Base-by-base conservation (phyloP, 1,140 invertebrate species). In the Pseudomyrmex cubaensis region DNA sequence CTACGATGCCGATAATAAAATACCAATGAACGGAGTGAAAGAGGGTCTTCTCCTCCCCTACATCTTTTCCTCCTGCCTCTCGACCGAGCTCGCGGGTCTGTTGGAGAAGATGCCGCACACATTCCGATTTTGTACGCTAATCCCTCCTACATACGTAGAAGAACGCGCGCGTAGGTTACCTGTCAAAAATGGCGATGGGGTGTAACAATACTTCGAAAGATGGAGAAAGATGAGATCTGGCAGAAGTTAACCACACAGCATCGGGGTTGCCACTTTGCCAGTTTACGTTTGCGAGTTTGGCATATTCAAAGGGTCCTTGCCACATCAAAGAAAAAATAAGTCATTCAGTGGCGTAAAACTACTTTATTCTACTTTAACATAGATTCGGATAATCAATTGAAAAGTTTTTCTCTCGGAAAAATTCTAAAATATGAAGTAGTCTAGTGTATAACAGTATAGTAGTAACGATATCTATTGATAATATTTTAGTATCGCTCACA, bases 161-260 rank as follows among this genome's bases (percentile, higher is more conserved):
- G 87, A 89, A 88, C 5, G 35, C 35, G 80, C 87, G 86, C 88
- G 73, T 80, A 84, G 89, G 90, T 92, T 35, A 92, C 91, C 90
- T 92, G 91, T 92, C 92, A 90, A 90, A 87, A 88, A 83, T 88
- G 85, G 89, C 87, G 85, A 85, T 83, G 62, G 87, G 73, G 77
- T 89, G 86, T 72, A 86, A 91, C 91, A 92, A 92, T 91, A 80
- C 87, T 77, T 64, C 69, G 73, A 22, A 56, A 70, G 52, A 84
- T 64, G 66, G 46, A 70, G 84, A 73, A 63, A 59, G 62, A 66
- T 15, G 66, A 62, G 54, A 84, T 87, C 78, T 70, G 83, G 90
- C 84, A 88, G 75, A 92, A 90, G 91, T 90, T 91, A 89, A 92
- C 89, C 89, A 75, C 88, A 85, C 66, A 89, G 62, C 87, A 90